Conservation (phyloP, 2,888 invertebrate species). For the Drosophila aldrichi region DNA sequence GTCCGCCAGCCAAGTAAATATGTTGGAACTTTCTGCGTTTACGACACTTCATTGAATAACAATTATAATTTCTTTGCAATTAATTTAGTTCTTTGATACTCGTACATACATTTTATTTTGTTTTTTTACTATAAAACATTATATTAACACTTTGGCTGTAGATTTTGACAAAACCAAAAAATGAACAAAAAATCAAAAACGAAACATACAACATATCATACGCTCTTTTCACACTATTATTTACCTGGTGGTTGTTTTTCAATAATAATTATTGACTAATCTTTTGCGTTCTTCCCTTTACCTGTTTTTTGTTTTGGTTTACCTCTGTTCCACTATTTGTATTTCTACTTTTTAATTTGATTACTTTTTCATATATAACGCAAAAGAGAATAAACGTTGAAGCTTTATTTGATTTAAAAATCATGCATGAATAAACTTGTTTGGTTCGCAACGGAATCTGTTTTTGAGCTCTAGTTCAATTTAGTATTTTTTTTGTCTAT, state of each 20-base stretch:
- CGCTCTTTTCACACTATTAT: conserved; percentile 48
- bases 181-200: conserved; percentile 18
- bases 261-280: conserved; percentile 70
- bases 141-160: conserved; percentile 82
- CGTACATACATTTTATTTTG: conserved; percentile 27
- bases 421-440: conserved; percentile 48
- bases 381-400: conserved; percentile 49
- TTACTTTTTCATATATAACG: conserved; percentile 35
- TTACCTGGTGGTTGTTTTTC: conserved; percentile 71
- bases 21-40: no score
- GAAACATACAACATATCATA: conserved; percentile 57
- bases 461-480: conserved; percentile 31
- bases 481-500: conserved; percentile 14
- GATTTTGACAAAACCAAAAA: conserved; percentile 74
- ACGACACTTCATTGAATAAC: conserved; percentile 56
- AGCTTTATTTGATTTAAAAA: conserved; percentile 21
- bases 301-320: conserved; percentile 34
- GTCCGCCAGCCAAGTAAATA: no score
- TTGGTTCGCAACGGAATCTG: conserved; percentile 27
- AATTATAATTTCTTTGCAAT: conserved; percentile 51
- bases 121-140: conserved; percentile 49
- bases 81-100: conserved; percentile 48
- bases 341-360: conserved; percentile 35
- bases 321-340: conserved; percentile 49
- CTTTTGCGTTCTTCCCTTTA: conserved; percentile 64